Conservation (phyloP, 2,797 vertebrate genomes). For the Smutsia gigantea region DNA sequence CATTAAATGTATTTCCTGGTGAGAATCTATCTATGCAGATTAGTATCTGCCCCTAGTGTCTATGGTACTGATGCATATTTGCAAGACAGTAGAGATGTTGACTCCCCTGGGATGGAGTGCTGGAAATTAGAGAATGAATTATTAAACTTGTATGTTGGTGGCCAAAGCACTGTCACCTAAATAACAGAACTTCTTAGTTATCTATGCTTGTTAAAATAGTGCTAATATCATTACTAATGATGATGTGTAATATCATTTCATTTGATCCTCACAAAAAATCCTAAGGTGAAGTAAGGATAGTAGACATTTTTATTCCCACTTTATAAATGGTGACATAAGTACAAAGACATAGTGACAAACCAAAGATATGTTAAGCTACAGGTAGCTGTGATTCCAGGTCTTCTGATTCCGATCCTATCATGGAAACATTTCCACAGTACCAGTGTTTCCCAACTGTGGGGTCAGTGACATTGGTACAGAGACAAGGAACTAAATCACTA, state of each 20-base stretch:
- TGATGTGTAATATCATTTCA: background rate
- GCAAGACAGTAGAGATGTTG: background rate
- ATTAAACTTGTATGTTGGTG: background rate
- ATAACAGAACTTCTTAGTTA: background rate
- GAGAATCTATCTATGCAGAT: background rate
- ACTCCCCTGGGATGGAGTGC: background rate
- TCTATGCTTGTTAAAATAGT: background rate
- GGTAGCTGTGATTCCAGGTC: background rate
- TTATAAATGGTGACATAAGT: background rate
- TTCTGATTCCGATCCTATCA: background rate
- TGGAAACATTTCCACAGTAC: background rate
- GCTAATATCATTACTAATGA: background rate
- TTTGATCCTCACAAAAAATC: background rate
- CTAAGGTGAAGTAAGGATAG: background rate
- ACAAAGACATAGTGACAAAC: background rate
- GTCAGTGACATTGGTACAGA: background rate
- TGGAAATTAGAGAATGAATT: background rate
- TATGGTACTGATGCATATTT: background rate
- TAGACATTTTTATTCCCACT: background rate
- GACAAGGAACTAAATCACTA: background rate
- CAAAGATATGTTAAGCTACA: background rate
- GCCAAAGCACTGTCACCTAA: background rate
- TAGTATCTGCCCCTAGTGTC: background rate
- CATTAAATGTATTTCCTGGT: background rate
- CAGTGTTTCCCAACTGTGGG: background rate